Conservation (phyloP, 2,888 invertebrate species). For the Drosophila kuntzei region DNA sequence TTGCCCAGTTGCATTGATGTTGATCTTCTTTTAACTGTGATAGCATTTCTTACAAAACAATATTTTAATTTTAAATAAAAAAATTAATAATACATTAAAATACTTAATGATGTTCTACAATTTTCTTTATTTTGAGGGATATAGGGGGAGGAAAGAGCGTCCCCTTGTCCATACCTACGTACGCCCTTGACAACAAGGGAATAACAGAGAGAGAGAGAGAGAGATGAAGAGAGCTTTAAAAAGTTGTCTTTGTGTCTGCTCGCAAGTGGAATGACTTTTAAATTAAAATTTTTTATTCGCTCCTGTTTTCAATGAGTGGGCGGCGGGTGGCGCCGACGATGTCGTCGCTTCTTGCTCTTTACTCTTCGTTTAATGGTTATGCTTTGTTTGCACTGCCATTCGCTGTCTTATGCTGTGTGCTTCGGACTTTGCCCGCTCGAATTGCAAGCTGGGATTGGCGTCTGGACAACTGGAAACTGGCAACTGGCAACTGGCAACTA, state of each 20-base stretch:
- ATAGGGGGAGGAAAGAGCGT: too few relatives aligned
- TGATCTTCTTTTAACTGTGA: too few relatives aligned
- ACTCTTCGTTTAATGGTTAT: slow-evolving; percentile 19
- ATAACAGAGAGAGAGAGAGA: not conserved
- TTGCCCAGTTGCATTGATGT: too few relatives aligned
- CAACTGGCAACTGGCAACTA: not conserved
- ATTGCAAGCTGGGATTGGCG: slow-evolving; percentile 30
- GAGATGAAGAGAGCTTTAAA: slow-evolving; percentile 3
- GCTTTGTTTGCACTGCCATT: slow-evolving; percentile 39
- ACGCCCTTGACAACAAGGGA: too few relatives aligned
- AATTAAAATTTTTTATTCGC: slow-evolving; percentile 18
- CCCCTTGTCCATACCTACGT: too few relatives aligned
- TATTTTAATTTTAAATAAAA: too few relatives aligned
- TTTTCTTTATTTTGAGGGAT: too few relatives aligned
- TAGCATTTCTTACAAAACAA: too few relatives aligned
- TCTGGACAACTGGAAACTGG: not conserved
- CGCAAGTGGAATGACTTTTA: slow-evolving; percentile 52
- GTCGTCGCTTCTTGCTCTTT: slow-evolving; percentile 5
- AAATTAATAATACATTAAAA: too few relatives aligned
- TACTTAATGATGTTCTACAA: too few relatives aligned
- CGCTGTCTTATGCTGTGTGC: slow-evolving; percentile 28
- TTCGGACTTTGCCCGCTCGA: slow-evolving; percentile 36
- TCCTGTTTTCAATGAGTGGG: slow-evolving; percentile 12
- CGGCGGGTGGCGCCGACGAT: slow-evolving; percentile 3
- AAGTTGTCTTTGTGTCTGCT: slow-evolving; percentile 41